Base-by-base conservation (phyloP, 37 sponge, comb jelly and placozoan species). In the Ephydatia muelleri region DNA sequence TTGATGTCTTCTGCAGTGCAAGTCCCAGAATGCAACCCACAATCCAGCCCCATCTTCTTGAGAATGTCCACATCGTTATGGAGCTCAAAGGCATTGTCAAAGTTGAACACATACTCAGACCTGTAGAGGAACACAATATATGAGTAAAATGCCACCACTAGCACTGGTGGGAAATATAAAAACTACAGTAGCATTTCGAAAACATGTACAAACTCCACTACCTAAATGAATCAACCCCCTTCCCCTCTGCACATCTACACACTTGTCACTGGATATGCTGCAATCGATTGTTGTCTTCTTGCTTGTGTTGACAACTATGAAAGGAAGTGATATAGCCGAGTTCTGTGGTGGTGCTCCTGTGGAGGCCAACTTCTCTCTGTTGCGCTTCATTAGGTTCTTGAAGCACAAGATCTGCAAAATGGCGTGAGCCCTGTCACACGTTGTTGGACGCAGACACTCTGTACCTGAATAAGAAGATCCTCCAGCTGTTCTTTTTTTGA, bases 241-340 rank as follows among this genome's bases (percentile, higher is more conserved):
- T 28, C 12, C 30, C 32, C 9, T 71, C 13, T 71, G 6, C 21
- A 14, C 66, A 23, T 5, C 29, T 6, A 80, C 92, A 66, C 30
- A 96, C 96, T 93, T 96, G 89, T 96, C 96, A 88, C 92, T 96
- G 57, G 96, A 96, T 79, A 96, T 96, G 77, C 92, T 91, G 83
- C 96, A 96, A 80, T 96, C 96, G 88, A 96, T 96, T 66, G 91
- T 91, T 29, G 97, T 96, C 67, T 89, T 88, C 76, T 94, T 93
- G 78, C 72, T 82, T 14, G 97, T 94, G 70, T 94, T 91, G 64
- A 94, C 90, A 27, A 96, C 65, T 31, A 96, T 83, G 83, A 96
- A 96, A 16, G 97, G 97, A 28, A 96, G 88, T 13, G 80, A 75
- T 66, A 96, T 94, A 67, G 97, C 91, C 5, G 96, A 88, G 70